Evolutionary conservation across 2,113 vertebrate species (phyloP).

Genomic region (Scomber scombrus): DNA sequence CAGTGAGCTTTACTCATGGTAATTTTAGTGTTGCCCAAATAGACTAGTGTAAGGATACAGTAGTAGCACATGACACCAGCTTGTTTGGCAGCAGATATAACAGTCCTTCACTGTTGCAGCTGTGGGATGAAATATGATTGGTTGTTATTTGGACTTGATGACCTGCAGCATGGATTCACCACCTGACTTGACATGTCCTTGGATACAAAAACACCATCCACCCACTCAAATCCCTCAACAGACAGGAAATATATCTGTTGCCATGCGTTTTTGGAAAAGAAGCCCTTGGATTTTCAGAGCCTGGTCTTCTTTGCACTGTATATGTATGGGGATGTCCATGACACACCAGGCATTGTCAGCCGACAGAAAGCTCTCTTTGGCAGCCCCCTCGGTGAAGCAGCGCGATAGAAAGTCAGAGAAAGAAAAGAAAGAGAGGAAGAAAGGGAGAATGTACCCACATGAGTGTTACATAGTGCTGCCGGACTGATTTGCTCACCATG

Average conservation of each 20-base stretch:
- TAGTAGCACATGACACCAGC: constrained; percentile 2
- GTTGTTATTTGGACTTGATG: constrained; percentile 29
- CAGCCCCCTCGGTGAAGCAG: constrained; percentile 60
- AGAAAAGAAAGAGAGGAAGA: constrained; percentile 74
- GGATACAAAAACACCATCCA: constrained; percentile 33
- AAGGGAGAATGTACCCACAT: constrained; percentile 75
- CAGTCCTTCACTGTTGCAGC: constrained; percentile 11
- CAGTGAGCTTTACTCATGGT: constrained; percentile 20
- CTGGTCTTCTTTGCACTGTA: constrained; percentile 60
- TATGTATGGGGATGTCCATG: constrained; percentile 58
- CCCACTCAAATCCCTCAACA: constrained; percentile 36
- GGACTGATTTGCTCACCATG: constrained; percentile 82
- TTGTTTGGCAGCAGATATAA: constrained; percentile 1
- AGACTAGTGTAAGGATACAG: constrained; percentile 3
- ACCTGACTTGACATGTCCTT: constrained; percentile 43
- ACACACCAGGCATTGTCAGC: constrained; percentile 58
- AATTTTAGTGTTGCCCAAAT: constrained; percentile 7
- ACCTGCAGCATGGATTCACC: constrained; percentile 31
- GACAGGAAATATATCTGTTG: constrained; percentile 50
- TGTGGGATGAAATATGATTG: constrained; percentile 46
- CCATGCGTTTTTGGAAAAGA: constrained; percentile 36
- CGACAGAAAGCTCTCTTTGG: constrained; percentile 62
- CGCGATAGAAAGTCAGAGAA: constrained; percentile 64
- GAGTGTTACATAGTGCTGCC: constrained; percentile 80
- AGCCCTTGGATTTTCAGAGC: constrained; percentile 17